Evolutionary conservation across 2,888 invertebrate species (phyloP).

Genomic region (Cinara cedri): DNA sequence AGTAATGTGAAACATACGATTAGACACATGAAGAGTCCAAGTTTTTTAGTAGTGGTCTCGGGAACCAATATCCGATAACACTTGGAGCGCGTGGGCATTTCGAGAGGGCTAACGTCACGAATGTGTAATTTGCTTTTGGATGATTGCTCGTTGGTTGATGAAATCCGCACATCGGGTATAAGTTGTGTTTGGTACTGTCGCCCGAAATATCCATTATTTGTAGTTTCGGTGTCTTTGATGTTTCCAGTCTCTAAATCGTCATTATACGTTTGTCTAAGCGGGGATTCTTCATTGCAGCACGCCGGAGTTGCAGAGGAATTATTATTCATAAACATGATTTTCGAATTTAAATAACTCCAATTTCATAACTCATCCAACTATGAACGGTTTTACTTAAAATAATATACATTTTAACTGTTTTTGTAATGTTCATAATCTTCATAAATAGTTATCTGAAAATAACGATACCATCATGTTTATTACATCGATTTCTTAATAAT

Average conservation of each 20-base stretch:
- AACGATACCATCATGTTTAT: neutral
- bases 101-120: conserved; percentile 39
- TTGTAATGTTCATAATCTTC: neutral
- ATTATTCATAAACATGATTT: conserved; percentile 11
- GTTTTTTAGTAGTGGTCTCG: conserved; percentile 27
- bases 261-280: neutral
- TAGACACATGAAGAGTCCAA: conserved; percentile 29
- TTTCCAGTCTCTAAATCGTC: conserved; percentile 25
- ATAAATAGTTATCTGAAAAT: conserved; percentile 9
- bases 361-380: conserved; percentile 11
- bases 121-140: conserved; percentile 32
- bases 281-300: conserved; percentile 39
- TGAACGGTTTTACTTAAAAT: neutral
- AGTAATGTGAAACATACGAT: conserved; percentile 28
- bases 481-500: too few species aligned
- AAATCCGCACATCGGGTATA: conserved; percentile 39
- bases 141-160: conserved; percentile 22
- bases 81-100: conserved; percentile 2
- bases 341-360: conserved; percentile 13
- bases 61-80: conserved; percentile 47
- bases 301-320: neutral
- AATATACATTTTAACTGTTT: neutral
- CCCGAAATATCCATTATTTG: conserved; percentile 42
- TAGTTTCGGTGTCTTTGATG: neutral
- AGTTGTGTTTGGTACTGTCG: conserved; percentile 31